Percentiles rank a stretch among this genome's conserved stretches.
These are phyloP conservation scores for Apotomis betuletana DNA, from an alignment of 2,888 invertebrate genomes.

Conservation along the genomic window DNA sequence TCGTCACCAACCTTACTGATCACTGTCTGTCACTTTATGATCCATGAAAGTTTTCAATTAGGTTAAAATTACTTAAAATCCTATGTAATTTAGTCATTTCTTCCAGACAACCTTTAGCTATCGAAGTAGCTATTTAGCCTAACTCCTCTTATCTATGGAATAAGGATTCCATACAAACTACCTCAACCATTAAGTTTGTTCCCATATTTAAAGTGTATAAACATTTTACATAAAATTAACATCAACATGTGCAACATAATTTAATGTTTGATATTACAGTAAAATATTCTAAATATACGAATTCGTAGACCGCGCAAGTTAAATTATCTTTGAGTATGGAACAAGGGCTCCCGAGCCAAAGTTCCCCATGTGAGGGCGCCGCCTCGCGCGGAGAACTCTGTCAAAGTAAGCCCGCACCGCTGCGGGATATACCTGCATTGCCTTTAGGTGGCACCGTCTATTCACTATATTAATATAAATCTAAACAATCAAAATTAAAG, in stretches of 20 bases:
- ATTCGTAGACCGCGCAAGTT: slow-evolving; percentile 7
- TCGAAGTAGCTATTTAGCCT: too few relatives aligned
- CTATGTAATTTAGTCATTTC: too few relatives aligned
- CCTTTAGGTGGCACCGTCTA: background rate
- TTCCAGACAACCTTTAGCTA: background rate
- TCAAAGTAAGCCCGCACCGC: slow-evolving; percentile 5
- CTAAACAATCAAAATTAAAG: background rate
- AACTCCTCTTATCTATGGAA: too few relatives aligned
- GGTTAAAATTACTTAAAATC: too few relatives aligned
- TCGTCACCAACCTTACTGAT: too few relatives aligned
- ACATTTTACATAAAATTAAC: background rate
- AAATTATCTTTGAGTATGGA: slow-evolving; percentile 19
- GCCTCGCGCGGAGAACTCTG: slow-evolving; percentile 1
- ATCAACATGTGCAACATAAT: slow-evolving; percentile 2
- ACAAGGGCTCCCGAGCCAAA: slow-evolving; percentile 5
- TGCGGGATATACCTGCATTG: slow-evolving; percentile 1
- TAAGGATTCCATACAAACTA: too few relatives aligned
- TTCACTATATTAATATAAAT: background rate
- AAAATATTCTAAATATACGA: slow-evolving; percentile 6
- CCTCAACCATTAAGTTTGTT: too few relatives aligned
- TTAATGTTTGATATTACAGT: slow-evolving; percentile 9
- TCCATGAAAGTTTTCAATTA: too few relatives aligned
- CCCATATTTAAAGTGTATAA: background rate
- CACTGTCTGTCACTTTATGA: too few relatives aligned
- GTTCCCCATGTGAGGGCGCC: background rate